Evolutionary conservation across 2,888 invertebrate genomes (phyloP), one percentile per base, ranked within the genome.

Genomic region (Metellina segmentata): DNA sequence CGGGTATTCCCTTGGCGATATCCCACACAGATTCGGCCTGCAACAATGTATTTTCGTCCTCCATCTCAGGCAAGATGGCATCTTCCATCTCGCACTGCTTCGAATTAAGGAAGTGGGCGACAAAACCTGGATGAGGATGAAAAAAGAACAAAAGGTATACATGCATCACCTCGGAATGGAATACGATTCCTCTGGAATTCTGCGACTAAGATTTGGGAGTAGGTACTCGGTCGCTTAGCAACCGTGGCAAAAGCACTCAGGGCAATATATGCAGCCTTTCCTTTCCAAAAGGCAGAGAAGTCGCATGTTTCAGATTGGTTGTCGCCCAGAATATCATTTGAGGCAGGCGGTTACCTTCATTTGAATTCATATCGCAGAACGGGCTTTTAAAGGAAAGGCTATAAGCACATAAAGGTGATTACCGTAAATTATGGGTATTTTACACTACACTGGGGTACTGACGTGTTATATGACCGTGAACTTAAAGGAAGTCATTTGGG

Each of bases 171-270:
- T 16, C 61, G 61, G 61, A 61, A 61, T 61, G 61, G 61, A 61
- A 61, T 61, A 61, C 61, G 61, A 61, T 16, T 61, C 61, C 11
- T 61, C 13, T 16, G 9, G 61, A 61, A 61, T 61, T 9, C 61
- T 9, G 16, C 61, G 61, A 5, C 61, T 11, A 8, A 61, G 61
- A 34, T 34, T 34, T 34, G 51, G 7, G 19, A n/a, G 49, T 8
- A n/a, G 34, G 16, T n/a, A 20, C 53, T 61, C 20, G 61, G 79
- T 79, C 13, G 13, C 79, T 53, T 79, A 53, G 79, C 61, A 79
- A 79, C 53, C 9, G 79, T 19, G 53, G 20, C 61, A 20, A 34
- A 61, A 61, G 61, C 61, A 61, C 61, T 61, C 61, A 16, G 61
- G 61, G 61, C 61, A 61, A 61, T 61, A 61, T 61, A 61, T 16